Evolutionary conservation across 2,797 vertebrate species (phyloP).

Genomic region (Epinephelus malabaricus): DNA sequence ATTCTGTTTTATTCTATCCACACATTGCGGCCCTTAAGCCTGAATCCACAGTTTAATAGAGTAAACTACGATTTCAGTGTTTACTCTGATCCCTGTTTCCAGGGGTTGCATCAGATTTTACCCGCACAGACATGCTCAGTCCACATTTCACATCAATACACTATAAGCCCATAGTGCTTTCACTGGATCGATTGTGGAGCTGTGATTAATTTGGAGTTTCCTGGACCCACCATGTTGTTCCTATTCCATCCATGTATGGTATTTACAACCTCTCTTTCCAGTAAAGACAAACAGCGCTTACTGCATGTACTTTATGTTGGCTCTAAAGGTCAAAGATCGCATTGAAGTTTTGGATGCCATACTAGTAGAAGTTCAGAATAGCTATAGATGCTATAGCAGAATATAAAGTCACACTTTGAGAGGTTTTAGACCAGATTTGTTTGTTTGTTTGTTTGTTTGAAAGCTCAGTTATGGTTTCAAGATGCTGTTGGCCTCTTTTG

Average conservation of each 20-base stretch:
- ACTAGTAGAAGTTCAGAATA: not conserved
- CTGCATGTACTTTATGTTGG: not conserved
- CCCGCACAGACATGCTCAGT: not conserved
- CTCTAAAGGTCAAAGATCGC: not conserved
- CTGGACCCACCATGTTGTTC: not conserved
- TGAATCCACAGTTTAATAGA: not conserved
- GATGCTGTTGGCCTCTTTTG: not conserved
- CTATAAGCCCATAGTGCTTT: not conserved
- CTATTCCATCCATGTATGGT: not conserved
- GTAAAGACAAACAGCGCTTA: not conserved
- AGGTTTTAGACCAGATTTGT: not conserved
- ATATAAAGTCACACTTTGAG: too few species aligned
- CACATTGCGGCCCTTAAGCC: too few species aligned
- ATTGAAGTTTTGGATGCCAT: not conserved
- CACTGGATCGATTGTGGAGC: not conserved
- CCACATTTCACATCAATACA: not conserved
- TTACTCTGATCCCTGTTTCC: not conserved
- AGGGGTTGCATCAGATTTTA: conserved; percentile 44
- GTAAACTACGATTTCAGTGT: not conserved
- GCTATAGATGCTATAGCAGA: not conserved
- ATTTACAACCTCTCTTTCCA: conserved; percentile 7
- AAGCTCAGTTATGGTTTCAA: not conserved
- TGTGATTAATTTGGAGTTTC: conserved; percentile 6
- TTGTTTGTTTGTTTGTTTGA: not conserved
- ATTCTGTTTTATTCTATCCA: not conserved